Conservation (phyloP, 2,113 vertebrate genomes). For the Lophochroa leadbeateri region DNA sequence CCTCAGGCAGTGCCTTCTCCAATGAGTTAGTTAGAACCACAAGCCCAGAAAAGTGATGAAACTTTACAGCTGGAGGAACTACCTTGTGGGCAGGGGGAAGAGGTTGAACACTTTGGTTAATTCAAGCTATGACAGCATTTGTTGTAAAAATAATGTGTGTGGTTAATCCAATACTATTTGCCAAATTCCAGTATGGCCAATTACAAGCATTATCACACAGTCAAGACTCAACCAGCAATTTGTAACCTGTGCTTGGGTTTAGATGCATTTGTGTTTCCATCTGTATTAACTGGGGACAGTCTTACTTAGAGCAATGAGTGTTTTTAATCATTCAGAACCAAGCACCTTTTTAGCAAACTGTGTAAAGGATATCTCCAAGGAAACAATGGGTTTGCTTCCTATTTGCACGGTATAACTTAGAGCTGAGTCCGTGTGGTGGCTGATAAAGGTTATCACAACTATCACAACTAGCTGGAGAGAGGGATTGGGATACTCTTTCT, state of each 20-base stretch:
- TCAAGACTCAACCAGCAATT: background rate
- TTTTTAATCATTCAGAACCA: background rate
- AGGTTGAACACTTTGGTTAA: background rate
- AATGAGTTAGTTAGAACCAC: background rate
- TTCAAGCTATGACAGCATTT: background rate
- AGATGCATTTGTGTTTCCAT: background rate
- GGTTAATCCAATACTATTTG: background rate
- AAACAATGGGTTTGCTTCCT: background rate
- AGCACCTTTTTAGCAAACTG: background rate
- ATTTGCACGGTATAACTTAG: background rate
- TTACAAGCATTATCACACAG: background rate
- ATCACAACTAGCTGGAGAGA: background rate
- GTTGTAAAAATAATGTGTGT: background rate
- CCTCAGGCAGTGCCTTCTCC: background rate
- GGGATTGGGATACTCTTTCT: slow-evolving; percentile 1
- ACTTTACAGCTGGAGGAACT: background rate
- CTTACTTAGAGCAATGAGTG: background rate
- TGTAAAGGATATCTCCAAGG: background rate
- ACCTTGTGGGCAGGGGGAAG: fast-evolving
- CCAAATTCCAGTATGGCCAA: background rate
- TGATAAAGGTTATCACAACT: background rate
- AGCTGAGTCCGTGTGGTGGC: background rate
- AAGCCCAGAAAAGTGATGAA: background rate
- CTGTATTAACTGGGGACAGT: background rate
- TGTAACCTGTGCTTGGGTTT: background rate